Conservation (phyloP, 1,140 invertebrate genomes). For the Whitmania pigra region DNA sequence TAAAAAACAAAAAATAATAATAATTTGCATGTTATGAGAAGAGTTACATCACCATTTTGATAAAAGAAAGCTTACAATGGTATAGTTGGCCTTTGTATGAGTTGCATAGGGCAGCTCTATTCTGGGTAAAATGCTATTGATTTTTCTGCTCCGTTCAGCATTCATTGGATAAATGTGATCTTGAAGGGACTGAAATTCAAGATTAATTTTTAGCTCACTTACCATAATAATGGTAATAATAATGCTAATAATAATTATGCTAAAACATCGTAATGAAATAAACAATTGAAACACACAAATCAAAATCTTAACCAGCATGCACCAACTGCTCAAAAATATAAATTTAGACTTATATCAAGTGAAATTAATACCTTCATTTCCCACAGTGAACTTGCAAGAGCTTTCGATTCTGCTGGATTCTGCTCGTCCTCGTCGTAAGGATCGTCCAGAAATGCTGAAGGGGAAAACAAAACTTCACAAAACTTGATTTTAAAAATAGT, state of each 20-base stretch:
- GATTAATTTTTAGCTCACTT: no score
- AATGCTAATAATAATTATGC: no score
- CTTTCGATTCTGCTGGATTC: constrained; percentile 62
- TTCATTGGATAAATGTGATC: constrained; percentile 55
- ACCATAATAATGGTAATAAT: no score
- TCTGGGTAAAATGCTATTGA: constrained; percentile 54
- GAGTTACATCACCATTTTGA: constrained; percentile 20
- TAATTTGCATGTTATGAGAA: constrained; percentile 25
- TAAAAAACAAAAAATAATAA: constrained; percentile 30
- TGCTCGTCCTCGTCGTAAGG: constrained; percentile 68
- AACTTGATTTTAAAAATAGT: neutral
- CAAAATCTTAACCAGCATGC: constrained; percentile 16
- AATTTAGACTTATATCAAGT: neutral
- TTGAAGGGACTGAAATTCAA: constrained; percentile 58
- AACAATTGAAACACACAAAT: constrained; percentile 17
- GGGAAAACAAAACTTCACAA: constrained; percentile 15
- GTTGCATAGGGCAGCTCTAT: constrained; percentile 26
- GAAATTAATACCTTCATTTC: constrained; percentile 54
- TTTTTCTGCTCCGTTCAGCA: constrained; percentile 57
- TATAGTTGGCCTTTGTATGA: constrained; percentile 26
- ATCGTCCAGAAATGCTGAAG: constrained; percentile 45
- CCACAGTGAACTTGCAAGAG: constrained; percentile 77
- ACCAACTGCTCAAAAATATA: neutral
- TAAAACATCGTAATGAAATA: no score
- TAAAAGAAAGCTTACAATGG: constrained; percentile 24